Conservation (phyloP, 2,888 invertebrate genomes). For the Ophioninae sp. region DNA sequence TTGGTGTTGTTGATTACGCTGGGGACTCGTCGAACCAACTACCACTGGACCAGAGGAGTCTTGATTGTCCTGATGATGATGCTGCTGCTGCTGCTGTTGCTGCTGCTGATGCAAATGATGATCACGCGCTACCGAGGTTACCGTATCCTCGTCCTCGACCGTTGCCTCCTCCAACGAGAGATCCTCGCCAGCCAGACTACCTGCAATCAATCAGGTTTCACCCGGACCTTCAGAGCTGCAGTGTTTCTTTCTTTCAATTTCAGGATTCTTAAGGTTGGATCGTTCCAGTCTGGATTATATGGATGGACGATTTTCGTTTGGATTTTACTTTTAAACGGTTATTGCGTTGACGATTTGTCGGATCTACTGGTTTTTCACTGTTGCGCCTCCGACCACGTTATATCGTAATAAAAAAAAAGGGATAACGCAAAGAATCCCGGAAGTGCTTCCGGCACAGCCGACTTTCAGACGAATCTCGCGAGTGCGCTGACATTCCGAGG, state of each 20-base stretch:
- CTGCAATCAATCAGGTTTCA: conserved; percentile 82
- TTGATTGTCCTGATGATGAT: conserved; percentile 81
- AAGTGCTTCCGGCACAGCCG: conserved; percentile 57
- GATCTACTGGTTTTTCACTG: background rate
- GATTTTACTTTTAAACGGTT: too few relatives aligned
- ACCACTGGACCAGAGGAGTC: conserved; percentile 65
- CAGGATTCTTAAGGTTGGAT: too few relatives aligned
- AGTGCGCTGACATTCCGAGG: conserved; percentile 59
- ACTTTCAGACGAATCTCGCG: conserved; percentile 31
- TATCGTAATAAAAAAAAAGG: background rate
- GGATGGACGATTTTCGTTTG: too few relatives aligned
- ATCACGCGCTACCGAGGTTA: conserved; percentile 77
- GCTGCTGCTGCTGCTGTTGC: conserved; percentile 81
- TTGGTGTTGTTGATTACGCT: conserved; percentile 74
- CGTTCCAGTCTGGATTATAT: too few relatives aligned
- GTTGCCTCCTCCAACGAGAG: conserved; percentile 85
- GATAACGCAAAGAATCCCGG: conserved; percentile 34
- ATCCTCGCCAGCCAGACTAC: conserved; percentile 91
- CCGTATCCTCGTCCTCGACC: conserved; percentile 81
- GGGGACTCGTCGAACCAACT: conserved; percentile 71
- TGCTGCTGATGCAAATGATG: conserved; percentile 81
- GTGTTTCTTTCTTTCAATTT: background rate
- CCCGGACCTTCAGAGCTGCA: background rate
- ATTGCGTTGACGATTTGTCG: background rate
- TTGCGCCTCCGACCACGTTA: background rate